Percentiles rank a stretch among this genome's conserved stretches.
Evolutionary conservation across 1,140 invertebrate species (phyloP).

Genomic region (Ylistrum balloti): DNA sequence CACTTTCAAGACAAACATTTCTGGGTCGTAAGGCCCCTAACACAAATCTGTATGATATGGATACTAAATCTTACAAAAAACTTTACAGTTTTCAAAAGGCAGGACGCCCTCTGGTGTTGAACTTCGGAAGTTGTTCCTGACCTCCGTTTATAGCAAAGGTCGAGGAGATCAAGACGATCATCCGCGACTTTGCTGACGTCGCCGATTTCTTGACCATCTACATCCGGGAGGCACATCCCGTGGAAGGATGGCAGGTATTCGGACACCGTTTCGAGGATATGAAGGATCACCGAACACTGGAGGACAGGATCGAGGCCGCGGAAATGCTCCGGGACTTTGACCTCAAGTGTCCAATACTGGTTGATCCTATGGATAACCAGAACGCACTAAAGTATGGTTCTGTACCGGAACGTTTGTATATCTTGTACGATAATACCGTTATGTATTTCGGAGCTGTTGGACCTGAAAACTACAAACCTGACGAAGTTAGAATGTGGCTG

Average conservation of each 20-base stretch:
- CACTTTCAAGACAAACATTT: not conserved
- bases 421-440: slow-evolving; percentile 60
- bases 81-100: slow-evolving; percentile 65
- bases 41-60: slow-evolving; percentile 54
- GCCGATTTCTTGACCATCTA: slow-evolving; percentile 74
- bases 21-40: slow-evolving; percentile 55
- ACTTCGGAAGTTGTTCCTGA: slow-evolving; percentile 78
- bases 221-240: slow-evolving; percentile 72
- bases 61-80: slow-evolving; percentile 47
- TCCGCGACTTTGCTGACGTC: slow-evolving; percentile 62
- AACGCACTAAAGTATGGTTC: slow-evolving; percentile 53
- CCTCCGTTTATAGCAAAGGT: slow-evolving; percentile 70
- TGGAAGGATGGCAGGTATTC: slow-evolving; percentile 67
- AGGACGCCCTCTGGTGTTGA: slow-evolving; percentile 69
- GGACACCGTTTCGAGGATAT: slow-evolving; percentile 51
- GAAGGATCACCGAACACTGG: slow-evolving; percentile 59
- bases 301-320: slow-evolving; percentile 63
- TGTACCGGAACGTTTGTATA: slow-evolving; percentile 61
- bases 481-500: slow-evolving; percentile 54
- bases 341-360: slow-evolving; percentile 55
- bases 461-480: slow-evolving; percentile 55
- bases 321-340: slow-evolving; percentile 45
- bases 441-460: slow-evolving; percentile 54
- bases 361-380: slow-evolving; percentile 66
- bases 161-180: slow-evolving; percentile 63